Percentiles rank a stretch among this genome's conserved stretches.
phyloP scores from a whole-genome alignment of 2,797 vertebrate genomes.

The Hydrophis major region DNA sequence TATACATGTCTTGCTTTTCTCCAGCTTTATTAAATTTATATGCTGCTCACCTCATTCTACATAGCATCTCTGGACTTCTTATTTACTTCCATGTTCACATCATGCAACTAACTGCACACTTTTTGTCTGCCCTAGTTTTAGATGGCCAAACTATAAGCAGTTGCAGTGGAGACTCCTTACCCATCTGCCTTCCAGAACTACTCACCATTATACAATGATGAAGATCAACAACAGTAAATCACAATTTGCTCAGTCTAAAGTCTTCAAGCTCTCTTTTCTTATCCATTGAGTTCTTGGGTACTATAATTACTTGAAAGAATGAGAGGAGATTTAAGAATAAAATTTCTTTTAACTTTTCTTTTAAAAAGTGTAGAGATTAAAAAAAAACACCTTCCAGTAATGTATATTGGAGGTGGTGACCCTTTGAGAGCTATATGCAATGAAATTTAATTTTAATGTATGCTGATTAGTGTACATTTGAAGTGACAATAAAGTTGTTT shows the following conservation, averaged over 20 bases:
- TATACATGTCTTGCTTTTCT: not conserved
- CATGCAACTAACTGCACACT: not conserved
- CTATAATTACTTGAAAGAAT: not conserved
- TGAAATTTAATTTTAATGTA: too few relatives aligned
- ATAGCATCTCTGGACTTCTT: not conserved
- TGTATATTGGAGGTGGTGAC: too few relatives aligned
- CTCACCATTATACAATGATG: not conserved
- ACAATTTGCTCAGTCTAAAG: not conserved
- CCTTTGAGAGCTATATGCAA: too few relatives aligned
- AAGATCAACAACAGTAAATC: not conserved
- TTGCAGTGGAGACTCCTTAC: not conserved
- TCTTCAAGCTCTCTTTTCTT: not conserved
- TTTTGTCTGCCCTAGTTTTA: not conserved
- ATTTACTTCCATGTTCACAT: not conserved
- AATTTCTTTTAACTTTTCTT: not conserved
- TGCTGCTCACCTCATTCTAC: too few relatives aligned
- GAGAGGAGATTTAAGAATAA: not conserved
- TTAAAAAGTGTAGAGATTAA: not conserved
- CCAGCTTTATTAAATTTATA: not conserved
- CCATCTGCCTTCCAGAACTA: not conserved
- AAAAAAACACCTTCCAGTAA: too few relatives aligned
- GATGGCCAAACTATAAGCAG: not conserved
- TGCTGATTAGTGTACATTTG: too few relatives aligned
- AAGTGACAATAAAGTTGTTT: too few relatives aligned
- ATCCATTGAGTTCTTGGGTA: not conserved